These are phyloP conservation scores for Sycon ciliatum DNA, from an alignment of 37 sponge, comb jelly and placozoan species.

Conservation along the genomic window DNA sequence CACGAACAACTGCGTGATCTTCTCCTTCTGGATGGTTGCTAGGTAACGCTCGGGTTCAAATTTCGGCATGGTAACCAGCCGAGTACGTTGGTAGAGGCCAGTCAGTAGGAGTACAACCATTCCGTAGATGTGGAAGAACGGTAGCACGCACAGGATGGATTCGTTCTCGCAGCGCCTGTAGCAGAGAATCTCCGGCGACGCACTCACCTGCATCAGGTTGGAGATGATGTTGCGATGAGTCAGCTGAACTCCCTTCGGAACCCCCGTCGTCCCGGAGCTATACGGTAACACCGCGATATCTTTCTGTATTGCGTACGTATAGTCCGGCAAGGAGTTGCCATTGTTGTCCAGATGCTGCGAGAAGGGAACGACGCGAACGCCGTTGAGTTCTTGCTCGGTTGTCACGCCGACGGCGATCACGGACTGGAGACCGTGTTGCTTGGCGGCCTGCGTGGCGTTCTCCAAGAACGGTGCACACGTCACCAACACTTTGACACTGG, in stretches of 20 bases:
- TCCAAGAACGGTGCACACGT: constrained; percentile 39
- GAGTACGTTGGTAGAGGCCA: constrained; percentile 34
- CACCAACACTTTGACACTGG: constrained; percentile 38
- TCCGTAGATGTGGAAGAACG: constrained; percentile 75
- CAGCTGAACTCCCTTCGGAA: constrained; percentile 76
- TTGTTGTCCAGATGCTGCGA: no score
- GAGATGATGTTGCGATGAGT: constrained; percentile 56
- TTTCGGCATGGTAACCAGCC: constrained; percentile 37
- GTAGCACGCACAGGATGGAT: constrained; percentile 40
- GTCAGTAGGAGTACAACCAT: constrained; percentile 38
- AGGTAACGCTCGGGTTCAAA: constrained; percentile 60
- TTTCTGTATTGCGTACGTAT: constrained; percentile 21
- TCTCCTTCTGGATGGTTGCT: constrained; percentile 39
- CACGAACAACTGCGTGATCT: constrained; percentile 31
- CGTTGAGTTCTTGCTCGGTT: constrained; percentile 17
- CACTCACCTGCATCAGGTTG: constrained; percentile 35
- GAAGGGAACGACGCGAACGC: constrained; percentile 40
- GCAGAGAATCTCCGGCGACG: constrained; percentile 30
- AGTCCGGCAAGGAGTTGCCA: no score
- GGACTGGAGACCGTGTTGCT: constrained; percentile 10
- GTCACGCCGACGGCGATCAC: constrained; percentile 26
- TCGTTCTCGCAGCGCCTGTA: background rate
- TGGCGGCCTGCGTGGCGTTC: constrained; percentile 35
- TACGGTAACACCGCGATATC: constrained; percentile 60
- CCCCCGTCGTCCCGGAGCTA: constrained; percentile 78